Conservation (phyloP, 2,113 vertebrate species). For the Hyla sarda region DNA sequence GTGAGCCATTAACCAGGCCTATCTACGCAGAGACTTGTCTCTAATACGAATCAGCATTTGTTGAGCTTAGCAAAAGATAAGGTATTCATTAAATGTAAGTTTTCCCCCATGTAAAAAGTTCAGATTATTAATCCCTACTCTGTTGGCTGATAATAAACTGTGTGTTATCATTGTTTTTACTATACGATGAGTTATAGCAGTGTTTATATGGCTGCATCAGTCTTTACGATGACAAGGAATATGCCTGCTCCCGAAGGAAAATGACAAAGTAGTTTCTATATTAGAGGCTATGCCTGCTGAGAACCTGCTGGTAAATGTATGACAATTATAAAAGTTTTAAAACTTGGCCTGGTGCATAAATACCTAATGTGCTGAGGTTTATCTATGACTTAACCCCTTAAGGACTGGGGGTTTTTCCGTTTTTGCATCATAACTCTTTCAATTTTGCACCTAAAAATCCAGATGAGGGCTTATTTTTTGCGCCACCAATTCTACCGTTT, state of each 20-base stretch:
- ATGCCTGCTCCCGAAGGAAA: neutral
- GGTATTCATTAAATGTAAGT: slow-evolving; percentile 4
- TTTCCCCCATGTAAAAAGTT: neutral
- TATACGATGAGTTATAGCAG: neutral
- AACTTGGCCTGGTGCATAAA: neutral
- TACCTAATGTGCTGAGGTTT: too few species aligned
- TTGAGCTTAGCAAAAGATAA: neutral
- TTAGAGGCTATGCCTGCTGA: neutral
- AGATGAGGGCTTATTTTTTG: too few species aligned
- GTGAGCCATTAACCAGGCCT: neutral
- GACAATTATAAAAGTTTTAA: neutral
- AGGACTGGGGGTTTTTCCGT: too few species aligned
- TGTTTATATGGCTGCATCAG: neutral
- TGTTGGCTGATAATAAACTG: neutral
- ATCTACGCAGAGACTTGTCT: neutral
- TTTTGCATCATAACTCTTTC: too few species aligned
- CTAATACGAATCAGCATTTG: neutral
- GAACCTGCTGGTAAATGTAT: neutral
- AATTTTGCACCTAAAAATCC: too few species aligned
- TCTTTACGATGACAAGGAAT: slow-evolving; percentile 11
- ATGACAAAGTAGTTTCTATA: neutral
- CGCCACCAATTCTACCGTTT: too few species aligned
- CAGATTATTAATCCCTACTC: neutral
- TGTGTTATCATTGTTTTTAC: neutral
- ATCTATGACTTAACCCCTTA: too few species aligned